phyloP scores from a whole-genome alignment of 2,797 vertebrate genomes.

The Cheirogaleus major region DNA sequence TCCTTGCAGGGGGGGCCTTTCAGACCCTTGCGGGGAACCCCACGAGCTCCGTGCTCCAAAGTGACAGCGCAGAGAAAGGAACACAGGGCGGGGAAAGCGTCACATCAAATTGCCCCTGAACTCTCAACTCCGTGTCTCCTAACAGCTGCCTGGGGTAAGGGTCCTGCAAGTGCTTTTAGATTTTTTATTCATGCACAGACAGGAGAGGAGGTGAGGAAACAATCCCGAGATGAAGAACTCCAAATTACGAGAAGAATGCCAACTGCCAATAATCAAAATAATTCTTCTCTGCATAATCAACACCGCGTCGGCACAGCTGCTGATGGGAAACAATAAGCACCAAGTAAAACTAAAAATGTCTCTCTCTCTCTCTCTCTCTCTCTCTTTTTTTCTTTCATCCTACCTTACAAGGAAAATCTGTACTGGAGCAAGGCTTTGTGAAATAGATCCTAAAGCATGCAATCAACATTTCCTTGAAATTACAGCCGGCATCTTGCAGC shows the following conservation, averaged over 20 bases:
- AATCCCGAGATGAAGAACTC: constrained; percentile 79
- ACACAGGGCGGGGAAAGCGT: constrained; percentile 52
- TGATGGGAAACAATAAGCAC: constrained; percentile 73
- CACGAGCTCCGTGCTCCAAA: background rate
- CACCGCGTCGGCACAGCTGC: constrained; percentile 74
- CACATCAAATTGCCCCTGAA: constrained; percentile 68
- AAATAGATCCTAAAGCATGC: constrained; percentile 52
- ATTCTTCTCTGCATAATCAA: constrained; percentile 82
- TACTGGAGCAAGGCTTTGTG: constrained; percentile 64
- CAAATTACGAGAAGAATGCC: constrained; percentile 78
- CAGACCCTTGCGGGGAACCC: background rate
- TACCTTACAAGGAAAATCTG: constrained; percentile 78
- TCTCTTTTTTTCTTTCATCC: constrained; percentile 19
- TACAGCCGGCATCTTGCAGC: constrained; percentile 68
- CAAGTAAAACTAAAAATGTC: constrained; percentile 68
- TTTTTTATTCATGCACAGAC: constrained; percentile 73
- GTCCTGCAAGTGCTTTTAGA: constrained; percentile 64
- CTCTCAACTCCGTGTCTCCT: constrained; percentile 55
- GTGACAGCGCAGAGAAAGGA: background rate
- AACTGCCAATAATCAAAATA: constrained; percentile 84
- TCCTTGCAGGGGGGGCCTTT: background rate
- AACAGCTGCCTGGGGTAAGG: constrained; percentile 76
- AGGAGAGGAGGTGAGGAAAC: constrained; percentile 79
- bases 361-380: background rate
- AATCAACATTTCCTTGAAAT: constrained; percentile 78